A percentile compares a stretch with the other conserved stretches of the same genome.
phyloP scores from a whole-genome alignment of 2,888 invertebrate genomes.

The Cryptus viduatorius region DNA sequence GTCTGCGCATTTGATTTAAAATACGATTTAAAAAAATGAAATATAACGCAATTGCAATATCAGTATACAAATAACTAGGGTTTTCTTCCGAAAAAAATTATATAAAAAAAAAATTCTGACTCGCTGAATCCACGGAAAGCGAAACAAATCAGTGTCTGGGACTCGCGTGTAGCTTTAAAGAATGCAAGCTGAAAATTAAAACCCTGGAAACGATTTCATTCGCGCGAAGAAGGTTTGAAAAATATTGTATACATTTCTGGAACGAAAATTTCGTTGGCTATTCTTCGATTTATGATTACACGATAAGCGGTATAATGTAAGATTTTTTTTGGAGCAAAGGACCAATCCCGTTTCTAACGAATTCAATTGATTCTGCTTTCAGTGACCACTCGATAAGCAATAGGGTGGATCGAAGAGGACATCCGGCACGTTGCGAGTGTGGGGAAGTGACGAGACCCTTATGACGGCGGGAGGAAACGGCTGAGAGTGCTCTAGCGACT shows the following conservation, averaged over 20 bases:
- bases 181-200: not conserved
- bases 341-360: constrained; percentile 12
- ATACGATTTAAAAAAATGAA: not conserved
- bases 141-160: too few relatives aligned
- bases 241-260: too few relatives aligned
- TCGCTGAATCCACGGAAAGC: too few relatives aligned
- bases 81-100: too few relatives aligned
- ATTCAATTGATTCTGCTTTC: constrained; percentile 76
- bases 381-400: constrained; percentile 91
- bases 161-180: too few relatives aligned
- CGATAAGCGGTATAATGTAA: not conserved
- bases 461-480: constrained; percentile 84
- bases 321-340: not conserved
- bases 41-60: not conserved
- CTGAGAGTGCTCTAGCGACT: constrained; percentile 83
- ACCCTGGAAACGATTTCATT: too few relatives aligned
- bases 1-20: not conserved
- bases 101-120: too few relatives aligned
- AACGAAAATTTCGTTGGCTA: too few relatives aligned
- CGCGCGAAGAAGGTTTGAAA: too few relatives aligned
- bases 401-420: constrained; percentile 87
- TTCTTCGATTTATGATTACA: not conserved
- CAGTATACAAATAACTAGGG: not conserved
- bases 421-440: constrained; percentile 80
- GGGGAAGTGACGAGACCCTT: constrained; percentile 83